Evolutionary conservation across 2,113 vertebrate species (phyloP).

Genomic region (Prunella fulvescens): DNA sequence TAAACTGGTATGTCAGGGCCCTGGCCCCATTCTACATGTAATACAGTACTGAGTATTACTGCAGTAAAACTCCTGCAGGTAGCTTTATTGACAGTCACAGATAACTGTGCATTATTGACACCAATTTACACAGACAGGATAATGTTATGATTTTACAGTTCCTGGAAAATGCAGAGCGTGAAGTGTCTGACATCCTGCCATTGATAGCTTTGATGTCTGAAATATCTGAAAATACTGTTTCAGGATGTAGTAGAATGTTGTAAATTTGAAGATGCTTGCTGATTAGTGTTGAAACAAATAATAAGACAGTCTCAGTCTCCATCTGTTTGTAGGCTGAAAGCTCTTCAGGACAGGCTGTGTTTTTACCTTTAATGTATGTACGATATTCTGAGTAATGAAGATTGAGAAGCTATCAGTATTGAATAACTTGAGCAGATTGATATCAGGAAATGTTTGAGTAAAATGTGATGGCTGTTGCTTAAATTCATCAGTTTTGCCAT

Average conservation of each 20-base stretch:
- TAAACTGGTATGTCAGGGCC: neutral
- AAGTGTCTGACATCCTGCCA: neutral
- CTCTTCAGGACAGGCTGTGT: neutral
- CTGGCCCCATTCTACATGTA: fast-evolving
- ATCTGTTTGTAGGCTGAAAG: neutral
- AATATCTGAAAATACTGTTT: neutral
- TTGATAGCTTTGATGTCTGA: neutral
- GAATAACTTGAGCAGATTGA: neutral
- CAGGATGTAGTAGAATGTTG: neutral
- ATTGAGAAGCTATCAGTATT: neutral
- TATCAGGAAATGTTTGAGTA: neutral
- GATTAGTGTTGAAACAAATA: neutral
- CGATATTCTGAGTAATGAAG: neutral
- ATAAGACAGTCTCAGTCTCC: neutral
- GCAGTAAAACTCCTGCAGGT: neutral
- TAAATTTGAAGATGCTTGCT: neutral
- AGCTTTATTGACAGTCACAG: neutral
- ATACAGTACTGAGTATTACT: neutral
- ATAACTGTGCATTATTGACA: neutral
- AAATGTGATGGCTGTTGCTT: neutral
- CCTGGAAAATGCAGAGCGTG: neutral
- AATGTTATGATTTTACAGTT: neutral
- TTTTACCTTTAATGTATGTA: neutral
- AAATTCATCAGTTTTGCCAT: neutral
- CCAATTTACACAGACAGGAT: neutral